A percentile compares a stretch with the other conserved stretches of the same genome.
These are phyloP conservation scores for Etheostoma spectabile DNA, from an alignment of 2,113 vertebrate species.

Conservation along the genomic window DNA sequence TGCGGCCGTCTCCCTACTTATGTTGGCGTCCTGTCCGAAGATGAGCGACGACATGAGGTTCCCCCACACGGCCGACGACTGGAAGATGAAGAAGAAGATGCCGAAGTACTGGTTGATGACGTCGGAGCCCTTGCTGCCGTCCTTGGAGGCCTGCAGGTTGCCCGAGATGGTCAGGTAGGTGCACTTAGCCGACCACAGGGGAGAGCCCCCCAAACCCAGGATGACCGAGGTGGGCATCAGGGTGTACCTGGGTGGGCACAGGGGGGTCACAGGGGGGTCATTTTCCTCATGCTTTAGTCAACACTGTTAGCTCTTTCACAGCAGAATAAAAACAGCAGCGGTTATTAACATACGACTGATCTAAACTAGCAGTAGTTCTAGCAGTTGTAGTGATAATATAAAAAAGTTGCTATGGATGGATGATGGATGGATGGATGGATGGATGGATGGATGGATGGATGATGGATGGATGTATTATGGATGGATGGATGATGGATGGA, in stretches of 20 bases:
- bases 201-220: slow-evolving; percentile 93
- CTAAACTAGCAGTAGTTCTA: neutral
- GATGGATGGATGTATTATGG: too few species aligned
- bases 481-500: too few species aligned
- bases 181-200: slow-evolving; percentile 95
- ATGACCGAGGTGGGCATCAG: slow-evolving; percentile 92
- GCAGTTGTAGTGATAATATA: neutral
- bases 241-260: too few species aligned
- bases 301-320: neutral
- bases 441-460: too few species aligned
- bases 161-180: slow-evolving; percentile 92
- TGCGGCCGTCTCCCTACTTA: slow-evolving; percentile 79
- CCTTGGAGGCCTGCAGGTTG: slow-evolving; percentile 77
- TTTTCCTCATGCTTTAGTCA: neutral
- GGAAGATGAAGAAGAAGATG: slow-evolving; percentile 95
- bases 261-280: too few species aligned
- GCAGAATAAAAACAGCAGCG: neutral
- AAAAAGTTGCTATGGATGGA: neutral
- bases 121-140: slow-evolving; percentile 83
- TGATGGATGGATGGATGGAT: too few species aligned
- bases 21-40: slow-evolving; percentile 84
- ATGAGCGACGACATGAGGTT: slow-evolving; percentile 97
- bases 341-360: neutral
- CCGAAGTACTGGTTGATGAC: slow-evolving; percentile 94
- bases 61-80: slow-evolving; percentile 93